Evolutionary conservation across 2,888 invertebrate species (phyloP).

Genomic region (Scotopteryx bipunctaria): DNA sequence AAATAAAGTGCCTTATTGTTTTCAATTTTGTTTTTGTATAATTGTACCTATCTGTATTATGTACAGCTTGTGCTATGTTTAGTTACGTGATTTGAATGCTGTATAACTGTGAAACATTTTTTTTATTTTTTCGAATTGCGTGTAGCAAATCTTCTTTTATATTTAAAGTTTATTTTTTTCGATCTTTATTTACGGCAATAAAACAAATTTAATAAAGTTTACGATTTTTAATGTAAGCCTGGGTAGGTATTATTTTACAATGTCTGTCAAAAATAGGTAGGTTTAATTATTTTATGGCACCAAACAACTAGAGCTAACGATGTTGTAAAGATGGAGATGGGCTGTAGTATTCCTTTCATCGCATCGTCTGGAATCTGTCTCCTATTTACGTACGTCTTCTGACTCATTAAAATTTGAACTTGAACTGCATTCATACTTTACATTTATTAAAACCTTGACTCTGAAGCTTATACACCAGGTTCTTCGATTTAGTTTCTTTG

Average conservation of each 20-base stretch:
- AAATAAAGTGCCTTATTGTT: conserved; percentile 70
- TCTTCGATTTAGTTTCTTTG: too few relatives aligned
- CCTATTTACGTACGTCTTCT: conserved; percentile 1
- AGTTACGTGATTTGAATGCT: too few relatives aligned
- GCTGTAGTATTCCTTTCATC: conserved; percentile 12
- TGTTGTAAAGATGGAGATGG: conserved; percentile 1
- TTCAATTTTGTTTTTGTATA: conserved; percentile 29
- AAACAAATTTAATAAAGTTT: conserved; percentile 10
- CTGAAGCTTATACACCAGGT: too few relatives aligned
- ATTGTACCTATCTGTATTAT: conserved; percentile 26
- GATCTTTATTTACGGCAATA: conserved; percentile 22
- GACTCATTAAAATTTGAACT: not conserved
- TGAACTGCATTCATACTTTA: too few relatives aligned
- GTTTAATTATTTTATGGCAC: not conserved
- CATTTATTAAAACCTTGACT: too few relatives aligned
- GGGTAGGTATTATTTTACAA: not conserved
- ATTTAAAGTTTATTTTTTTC: conserved; percentile 21
- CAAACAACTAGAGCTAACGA: conserved; percentile 3
- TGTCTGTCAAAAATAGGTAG: not conserved
- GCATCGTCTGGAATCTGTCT: not conserved
- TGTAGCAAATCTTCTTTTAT: conserved; percentile 11
- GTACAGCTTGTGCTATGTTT: conserved; percentile 13
- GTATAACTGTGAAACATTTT: conserved; percentile 1
- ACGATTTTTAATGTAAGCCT: not conserved
- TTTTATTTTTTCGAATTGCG: conserved; percentile 12